These are phyloP conservation scores for Nebria ingens DNA, from an alignment of 1,140 invertebrate species.

Conservation along the genomic window DNA sequence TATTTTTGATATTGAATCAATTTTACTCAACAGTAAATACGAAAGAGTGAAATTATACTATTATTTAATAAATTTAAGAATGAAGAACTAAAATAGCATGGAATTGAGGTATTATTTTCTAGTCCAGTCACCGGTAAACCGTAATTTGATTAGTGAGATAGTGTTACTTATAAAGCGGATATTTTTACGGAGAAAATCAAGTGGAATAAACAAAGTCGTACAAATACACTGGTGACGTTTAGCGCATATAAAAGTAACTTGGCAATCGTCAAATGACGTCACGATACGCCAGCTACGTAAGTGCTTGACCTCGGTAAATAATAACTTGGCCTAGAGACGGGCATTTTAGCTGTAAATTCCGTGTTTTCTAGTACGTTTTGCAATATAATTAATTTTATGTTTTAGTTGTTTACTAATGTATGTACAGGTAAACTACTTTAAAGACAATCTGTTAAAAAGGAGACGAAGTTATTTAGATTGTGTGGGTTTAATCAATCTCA, in stretches of 20 bases:
- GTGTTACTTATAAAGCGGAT: neutral
- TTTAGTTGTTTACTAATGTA: neutral
- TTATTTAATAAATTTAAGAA: no score
- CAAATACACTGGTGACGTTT: neutral
- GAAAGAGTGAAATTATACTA: no score
- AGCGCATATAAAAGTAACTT: neutral
- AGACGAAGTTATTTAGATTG: neutral
- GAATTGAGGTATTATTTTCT: neutral
- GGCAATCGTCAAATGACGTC: neutral
- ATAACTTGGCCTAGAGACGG: neutral
- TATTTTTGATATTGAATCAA: no score
- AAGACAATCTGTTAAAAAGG: no score
- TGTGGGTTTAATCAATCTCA: neutral
- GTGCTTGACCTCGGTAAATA: slow-evolving; percentile 3
- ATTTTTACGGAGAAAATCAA: neutral
- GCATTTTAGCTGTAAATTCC: no score
- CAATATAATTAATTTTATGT: neutral
- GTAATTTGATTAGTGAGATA: neutral
- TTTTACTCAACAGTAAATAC: no score
- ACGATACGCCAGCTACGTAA: neutral
- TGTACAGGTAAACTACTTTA: neutral
- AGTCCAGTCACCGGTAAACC: neutral
- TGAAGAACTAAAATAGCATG: neutral
- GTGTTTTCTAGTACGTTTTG: no score
- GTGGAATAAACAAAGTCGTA: neutral